Percentiles rank a stretch among this genome's conserved stretches.
These are phyloP conservation scores for Xenopus tropicalis DNA, from an alignment of 2,113 vertebrate genomes.

Conservation along the genomic window UCB_Xtro_10.0 CM004447.2:116866501-116867000, in stretches of 20 bases:
- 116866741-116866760: neutral
- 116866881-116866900: no score
- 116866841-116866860: no score
- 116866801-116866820: neutral
- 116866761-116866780: neutral
- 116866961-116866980: no score
- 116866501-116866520: neutral
- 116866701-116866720: neutral
- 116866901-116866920: no score
- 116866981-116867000: no score
- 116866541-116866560: no score
- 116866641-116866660: neutral
- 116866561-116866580: neutral
- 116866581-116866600: neutral
- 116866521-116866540: neutral
- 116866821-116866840: no score
- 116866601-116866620: neutral
- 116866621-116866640: neutral
- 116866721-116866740: neutral
- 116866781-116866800: neutral
- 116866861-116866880: no score
- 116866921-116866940: no score
- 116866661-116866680: neutral
- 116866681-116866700: neutral
- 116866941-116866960: no score